Conservation (phyloP, 2,113 vertebrate species). For the Amphiprion ocellaris region DNA sequence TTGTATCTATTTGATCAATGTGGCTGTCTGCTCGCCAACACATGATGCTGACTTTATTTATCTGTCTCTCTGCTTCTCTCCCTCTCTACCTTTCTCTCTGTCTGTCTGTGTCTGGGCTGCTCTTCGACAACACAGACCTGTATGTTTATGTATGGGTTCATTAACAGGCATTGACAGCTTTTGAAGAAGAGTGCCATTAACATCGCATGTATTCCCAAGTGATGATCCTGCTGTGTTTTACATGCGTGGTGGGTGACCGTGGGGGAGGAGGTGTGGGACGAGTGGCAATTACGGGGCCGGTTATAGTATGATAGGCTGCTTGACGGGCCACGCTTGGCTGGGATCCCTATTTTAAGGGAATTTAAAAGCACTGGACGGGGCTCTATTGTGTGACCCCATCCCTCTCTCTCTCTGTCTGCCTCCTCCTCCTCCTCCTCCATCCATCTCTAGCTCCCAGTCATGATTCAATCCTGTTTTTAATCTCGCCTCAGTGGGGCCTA, state of each 20-base stretch:
- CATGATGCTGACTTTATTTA: conserved; percentile 22
- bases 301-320: conserved; percentile 64
- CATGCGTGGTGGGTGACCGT: conserved; percentile 38
- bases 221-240: conserved; percentile 52
- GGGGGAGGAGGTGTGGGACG: conserved; percentile 35
- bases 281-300: conserved; percentile 78
- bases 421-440: conserved; percentile 20
- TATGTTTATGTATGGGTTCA: conserved; percentile 61
- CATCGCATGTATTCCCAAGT: conserved; percentile 49
- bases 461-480: conserved; percentile 70
- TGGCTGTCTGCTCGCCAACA: conserved; percentile 31
- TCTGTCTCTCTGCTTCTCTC: conserved; percentile 21
- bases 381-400: conserved; percentile 69
- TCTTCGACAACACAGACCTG: conserved; percentile 41
- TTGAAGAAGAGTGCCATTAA: conserved; percentile 55
- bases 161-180: conserved; percentile 54
- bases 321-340: conserved; percentile 69
- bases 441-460: conserved; percentile 42
- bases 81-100: not conserved
- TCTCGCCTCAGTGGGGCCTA: conserved; percentile 67
- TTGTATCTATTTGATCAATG: conserved; percentile 52
- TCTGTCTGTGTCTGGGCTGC: not conserved
- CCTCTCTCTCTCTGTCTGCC: conserved; percentile 16
- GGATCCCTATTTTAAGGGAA: conserved; percentile 74
- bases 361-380: conserved; percentile 78